Evolutionary conservation across 2,797 vertebrate genomes (phyloP).

Genomic region (Epinephelus coioides): DNA sequence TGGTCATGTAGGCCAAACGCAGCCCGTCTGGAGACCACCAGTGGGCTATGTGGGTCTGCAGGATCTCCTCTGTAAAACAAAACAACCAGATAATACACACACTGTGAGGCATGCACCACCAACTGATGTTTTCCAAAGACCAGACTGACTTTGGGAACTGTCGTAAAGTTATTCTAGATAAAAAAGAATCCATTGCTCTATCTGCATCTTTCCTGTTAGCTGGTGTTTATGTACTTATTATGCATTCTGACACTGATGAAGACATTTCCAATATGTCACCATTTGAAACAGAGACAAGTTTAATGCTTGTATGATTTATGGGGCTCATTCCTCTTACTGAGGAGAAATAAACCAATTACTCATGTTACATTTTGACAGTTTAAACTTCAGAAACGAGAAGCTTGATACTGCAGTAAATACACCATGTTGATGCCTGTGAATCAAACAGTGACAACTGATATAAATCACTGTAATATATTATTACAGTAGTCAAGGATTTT

Average conservation of each 20-base stretch:
- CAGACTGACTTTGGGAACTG: neutral
- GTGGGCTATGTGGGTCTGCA: slow-evolving; percentile 93
- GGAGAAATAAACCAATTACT: slow-evolving; percentile 49
- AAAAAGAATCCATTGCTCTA: neutral
- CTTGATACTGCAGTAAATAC: neutral
- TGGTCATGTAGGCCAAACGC: slow-evolving; percentile 94
- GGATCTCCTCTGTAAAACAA: slow-evolving; percentile 91
- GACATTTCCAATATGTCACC: slow-evolving; percentile 19
- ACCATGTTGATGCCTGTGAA: neutral
- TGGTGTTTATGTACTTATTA: slow-evolving; percentile 5
- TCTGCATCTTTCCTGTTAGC: neutral
- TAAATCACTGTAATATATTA: slow-evolving; percentile 1
- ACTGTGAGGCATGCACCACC: neutral
- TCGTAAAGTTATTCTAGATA: neutral
- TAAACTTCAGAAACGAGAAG: slow-evolving; percentile 2
- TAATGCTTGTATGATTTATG: slow-evolving; percentile 55
- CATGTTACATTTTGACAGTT: slow-evolving; percentile 17
- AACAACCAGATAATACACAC: neutral
- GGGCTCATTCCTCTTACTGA: slow-evolving; percentile 1
- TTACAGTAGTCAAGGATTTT: neutral
- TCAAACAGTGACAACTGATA: neutral
- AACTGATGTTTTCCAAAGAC: neutral
- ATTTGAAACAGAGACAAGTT: slow-evolving; percentile 18
- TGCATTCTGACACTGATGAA: slow-evolving; percentile 30
- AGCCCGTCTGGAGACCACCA: slow-evolving; percentile 99